Percentiles rank a stretch among this genome's conserved stretches.
Conservation (phyloP, 1,140 invertebrate species). For the Philopotamus ludificatus region DNA sequence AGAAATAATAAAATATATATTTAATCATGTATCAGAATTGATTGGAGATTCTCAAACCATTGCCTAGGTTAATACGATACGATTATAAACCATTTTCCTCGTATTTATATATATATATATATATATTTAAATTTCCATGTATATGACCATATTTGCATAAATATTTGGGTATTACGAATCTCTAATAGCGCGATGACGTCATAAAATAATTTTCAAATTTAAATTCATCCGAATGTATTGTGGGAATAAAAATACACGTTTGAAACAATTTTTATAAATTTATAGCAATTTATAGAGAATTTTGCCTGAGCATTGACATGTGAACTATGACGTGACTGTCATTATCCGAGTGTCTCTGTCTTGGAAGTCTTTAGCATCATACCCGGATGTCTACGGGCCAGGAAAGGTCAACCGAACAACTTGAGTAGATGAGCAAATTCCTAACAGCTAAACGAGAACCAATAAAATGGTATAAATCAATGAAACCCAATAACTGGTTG, state of each 20-base stretch:
- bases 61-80: too few relatives aligned
- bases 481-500: too few relatives aligned
- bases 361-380: neutral
- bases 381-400: slow-evolving; percentile 18
- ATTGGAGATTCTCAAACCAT: too few relatives aligned
- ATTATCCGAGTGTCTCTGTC: neutral
- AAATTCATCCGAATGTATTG: neutral
- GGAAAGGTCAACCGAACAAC: slow-evolving; percentile 12
- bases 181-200: neutral
- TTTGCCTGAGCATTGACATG: neutral
- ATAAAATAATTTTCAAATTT: neutral
- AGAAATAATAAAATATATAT: too few relatives aligned
- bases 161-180: neutral
- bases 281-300: too few relatives aligned
- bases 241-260: neutral
- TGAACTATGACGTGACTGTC: slow-evolving; percentile 5
- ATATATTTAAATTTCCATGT: too few relatives aligned
- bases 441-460: too few relatives aligned
- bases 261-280: neutral
- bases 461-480: too few relatives aligned
- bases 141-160: too few relatives aligned
- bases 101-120: too few relatives aligned
- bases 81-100: too few relatives aligned
- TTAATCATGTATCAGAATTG: too few relatives aligned
- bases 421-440: slow-evolving; percentile 7